phyloP scores from a whole-genome alignment of 1,140 invertebrate species.

The Phymastichus coffea region DNA sequence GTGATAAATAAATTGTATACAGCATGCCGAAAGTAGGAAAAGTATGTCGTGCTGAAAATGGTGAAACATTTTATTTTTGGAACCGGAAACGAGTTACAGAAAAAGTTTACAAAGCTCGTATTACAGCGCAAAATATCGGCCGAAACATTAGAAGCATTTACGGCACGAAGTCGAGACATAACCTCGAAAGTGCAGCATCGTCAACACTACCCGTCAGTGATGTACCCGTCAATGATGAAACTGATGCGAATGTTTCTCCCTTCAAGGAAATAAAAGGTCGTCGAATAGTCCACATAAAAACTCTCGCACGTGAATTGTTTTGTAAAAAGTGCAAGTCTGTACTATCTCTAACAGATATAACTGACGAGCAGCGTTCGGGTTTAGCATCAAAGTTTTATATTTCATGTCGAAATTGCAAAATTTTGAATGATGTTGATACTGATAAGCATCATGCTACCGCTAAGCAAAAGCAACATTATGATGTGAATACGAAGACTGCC shows the following conservation, averaged over 20 bases:
- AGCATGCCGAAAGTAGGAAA: no score
- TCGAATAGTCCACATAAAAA: background rate
- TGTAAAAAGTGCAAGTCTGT: background rate
- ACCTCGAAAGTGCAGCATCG: background rate
- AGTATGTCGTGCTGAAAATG: no score
- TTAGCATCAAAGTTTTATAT: background rate
- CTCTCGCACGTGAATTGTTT: background rate
- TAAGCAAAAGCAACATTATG: background rate
- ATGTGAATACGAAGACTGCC: background rate
- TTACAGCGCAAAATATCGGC: background rate
- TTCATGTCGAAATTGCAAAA: background rate
- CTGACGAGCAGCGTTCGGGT: background rate
- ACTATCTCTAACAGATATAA: background rate
- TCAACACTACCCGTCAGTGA: background rate
- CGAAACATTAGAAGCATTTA: no score
- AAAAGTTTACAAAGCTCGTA: constrained; percentile 3
- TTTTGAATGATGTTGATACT: background rate
- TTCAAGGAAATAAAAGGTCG: background rate
- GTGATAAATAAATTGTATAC: no score
- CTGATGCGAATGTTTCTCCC: no score
- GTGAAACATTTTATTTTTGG: background rate
- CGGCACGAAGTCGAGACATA: background rate
- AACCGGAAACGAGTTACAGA: constrained; percentile 1
- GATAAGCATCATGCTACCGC: background rate
- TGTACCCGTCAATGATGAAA: background rate